Percentiles rank a stretch among this genome's conserved stretches.
These are phyloP conservation scores for Oreotrochilus melanogaster DNA, from an alignment of 2,113 vertebrate species.

Conservation along the genomic window DNA sequence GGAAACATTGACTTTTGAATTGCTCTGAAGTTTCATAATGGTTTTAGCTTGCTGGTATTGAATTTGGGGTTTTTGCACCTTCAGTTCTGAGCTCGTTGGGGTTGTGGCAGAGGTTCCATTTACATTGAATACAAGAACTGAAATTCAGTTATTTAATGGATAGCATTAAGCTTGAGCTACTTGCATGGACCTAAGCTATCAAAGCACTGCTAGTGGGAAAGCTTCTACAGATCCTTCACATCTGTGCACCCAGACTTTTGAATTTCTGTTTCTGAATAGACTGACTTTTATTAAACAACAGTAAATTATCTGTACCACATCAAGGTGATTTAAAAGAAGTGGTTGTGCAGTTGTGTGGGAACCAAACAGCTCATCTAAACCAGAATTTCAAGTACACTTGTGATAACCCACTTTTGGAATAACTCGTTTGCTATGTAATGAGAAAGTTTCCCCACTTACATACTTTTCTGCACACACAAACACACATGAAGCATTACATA, in stretches of 20 bases:
- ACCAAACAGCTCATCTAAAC: slow-evolving; percentile 2
- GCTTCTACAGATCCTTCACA: neutral
- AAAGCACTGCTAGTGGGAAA: neutral
- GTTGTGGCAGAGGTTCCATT: neutral
- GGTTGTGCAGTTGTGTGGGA: slow-evolving; percentile 47
- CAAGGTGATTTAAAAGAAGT: slow-evolving; percentile 10
- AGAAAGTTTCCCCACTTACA: neutral
- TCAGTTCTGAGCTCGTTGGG: neutral
- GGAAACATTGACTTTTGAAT: neutral
- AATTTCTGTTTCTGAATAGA: neutral
- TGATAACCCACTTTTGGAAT: slow-evolving; percentile 13
- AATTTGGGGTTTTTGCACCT: neutral
- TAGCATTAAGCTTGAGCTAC: neutral
- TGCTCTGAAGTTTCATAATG: neutral
- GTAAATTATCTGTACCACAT: slow-evolving; percentile 8
- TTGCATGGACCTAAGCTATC: neutral
- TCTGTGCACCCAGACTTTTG: neutral
- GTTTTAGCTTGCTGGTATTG: neutral
- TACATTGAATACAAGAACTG: neutral
- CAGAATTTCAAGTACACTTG: slow-evolving; percentile 18
- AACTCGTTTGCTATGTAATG: neutral
- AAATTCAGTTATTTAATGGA: neutral
- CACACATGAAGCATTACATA: neutral
- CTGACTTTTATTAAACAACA: neutral
- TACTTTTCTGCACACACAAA: neutral